Base-by-base conservation (phyloP, 2,888 invertebrate genomes). In the Azorinus chamasolen region DNA sequence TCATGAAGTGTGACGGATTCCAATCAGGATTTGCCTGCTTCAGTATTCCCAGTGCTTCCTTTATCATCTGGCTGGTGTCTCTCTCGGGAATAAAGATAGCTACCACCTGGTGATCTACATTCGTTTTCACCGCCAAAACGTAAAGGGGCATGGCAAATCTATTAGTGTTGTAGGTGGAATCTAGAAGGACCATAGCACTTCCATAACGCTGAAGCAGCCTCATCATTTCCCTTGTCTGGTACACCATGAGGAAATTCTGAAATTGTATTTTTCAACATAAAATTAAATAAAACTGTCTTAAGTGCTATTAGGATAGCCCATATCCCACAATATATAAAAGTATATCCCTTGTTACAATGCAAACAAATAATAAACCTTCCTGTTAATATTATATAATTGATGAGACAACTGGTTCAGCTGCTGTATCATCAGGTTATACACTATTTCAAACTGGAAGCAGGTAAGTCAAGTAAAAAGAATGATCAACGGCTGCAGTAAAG, bases 61-160 rank as follows among this genome's bases (percentile, higher is more conserved):
- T 25, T 0, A 84, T 53, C 16, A 75, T 53, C 2, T 5, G 24
- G n/a, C 62, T 37, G 16, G 69, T 57, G 32, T 79, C 84, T 12
- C 53, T 45, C 37, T 82, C 68, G 10, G 57, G 43, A 0, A 84
- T 32, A 50, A 84, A 80, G 0, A 59, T 27, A 4, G 51, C 79
- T 16, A 79, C 83, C 22, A 80, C 72, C 3, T 37, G 16, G 50
- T 80, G 79, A 2, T 69, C 70, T 20, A 43, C 51, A 45, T 84
- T 83, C 10, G 80, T 77, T 20, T 57, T 54, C 5, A 80, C 75
- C n/a, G 53, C 58, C 6, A 84, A n/a, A 20, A 81, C 65, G 59
- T 80, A 83, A 12, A 84, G 54, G 3, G 84, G 84, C 43, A 83
- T 41, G 5, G 68, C 73, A 61, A 78, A 83, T 20, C 59, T 64